Base-by-base conservation (phyloP, 2,888 invertebrate genomes). In the Pandemis heparana region DNA sequence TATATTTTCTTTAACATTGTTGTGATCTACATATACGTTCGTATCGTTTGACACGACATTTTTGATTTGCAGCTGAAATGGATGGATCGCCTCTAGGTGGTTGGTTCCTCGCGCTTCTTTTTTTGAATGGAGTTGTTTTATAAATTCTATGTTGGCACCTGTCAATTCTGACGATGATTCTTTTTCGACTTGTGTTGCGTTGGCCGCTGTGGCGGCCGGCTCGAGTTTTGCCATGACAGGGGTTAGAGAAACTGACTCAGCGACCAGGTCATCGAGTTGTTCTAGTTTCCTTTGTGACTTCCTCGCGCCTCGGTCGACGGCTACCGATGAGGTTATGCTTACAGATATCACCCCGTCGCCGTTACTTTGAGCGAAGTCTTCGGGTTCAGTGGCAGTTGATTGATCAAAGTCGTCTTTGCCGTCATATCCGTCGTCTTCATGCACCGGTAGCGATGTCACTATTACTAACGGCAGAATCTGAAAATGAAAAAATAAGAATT, bases 261-360 rank as follows among this genome's bases (percentile, higher is more conserved):
- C 59, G 60, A 64, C 41, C 41, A n/a, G 16, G 70, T 74, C 32
- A 65, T 73, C 38, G 48, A 23, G n/a, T 41, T 76, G 71, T 66
- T 76, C 69, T 51, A 75, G 75, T 71, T 73, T 83, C 56, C 79
- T 77, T 16, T 75, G 77, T 59, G 82, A 76, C 78, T 87, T 91
- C 18, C 80, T 80, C 79, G 83, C 87, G 8, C 95, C 93, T 70
- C 95, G 92, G 3, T 94, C 95, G 6, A 96, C 92, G 69, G 95
- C 95, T 16, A 96, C 95, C 8, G 95, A 95, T 9, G 96, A 96
- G 7, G 95, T 95, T 71, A 96, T 95, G 81, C 96, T 93, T 60
- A 96, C 95, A 51, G 94, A 93, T 83, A 94, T 94, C 39, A 94
- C 90, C 86, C 92, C 86, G 87, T 95, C 87, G 82, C 95, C 78